Percentiles rank a stretch among this genome's conserved stretches.
Evolutionary conservation across 2,888 invertebrate genomes (phyloP).

Genomic region (Ashinkailepas kermadecensis): DNA sequence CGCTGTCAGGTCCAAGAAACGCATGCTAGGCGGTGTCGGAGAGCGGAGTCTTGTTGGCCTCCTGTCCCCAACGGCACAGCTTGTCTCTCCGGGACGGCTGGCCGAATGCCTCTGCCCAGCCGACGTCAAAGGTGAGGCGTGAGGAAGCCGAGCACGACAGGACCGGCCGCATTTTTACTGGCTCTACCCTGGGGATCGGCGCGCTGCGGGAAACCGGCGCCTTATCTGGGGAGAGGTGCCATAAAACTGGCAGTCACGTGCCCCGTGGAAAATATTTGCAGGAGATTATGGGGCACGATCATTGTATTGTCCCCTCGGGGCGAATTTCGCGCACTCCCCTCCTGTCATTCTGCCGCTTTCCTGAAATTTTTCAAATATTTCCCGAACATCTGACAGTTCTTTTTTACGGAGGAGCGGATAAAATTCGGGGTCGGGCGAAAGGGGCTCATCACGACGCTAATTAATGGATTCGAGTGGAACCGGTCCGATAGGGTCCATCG

Average conservation of each 20-base stretch:
- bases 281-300: conserved; percentile 22
- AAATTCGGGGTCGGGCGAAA: conserved; percentile 18
- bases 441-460: not conserved
- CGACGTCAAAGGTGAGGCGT: too few relatives aligned
- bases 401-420: not conserved
- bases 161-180: not conserved
- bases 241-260: conserved; percentile 22
- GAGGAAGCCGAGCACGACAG: too few relatives aligned
- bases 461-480: conserved; percentile 9
- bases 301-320: conserved; percentile 24
- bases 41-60: too few relatives aligned
- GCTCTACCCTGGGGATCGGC: not conserved
- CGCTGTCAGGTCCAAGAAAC: too few relatives aligned
- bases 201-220: not conserved
- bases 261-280: conserved; percentile 19
- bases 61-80: too few relatives aligned
- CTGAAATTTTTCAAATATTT: conserved; percentile 24
- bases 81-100: too few relatives aligned
- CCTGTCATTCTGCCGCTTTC: conserved; percentile 5
- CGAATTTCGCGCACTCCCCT: conserved; percentile 19
- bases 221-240: conserved; percentile 18
- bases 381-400: conserved; percentile 18
- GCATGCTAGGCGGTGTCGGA: too few relatives aligned
- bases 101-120: too few relatives aligned
- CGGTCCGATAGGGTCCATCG: not conserved